Evolutionary conservation across 2,888 invertebrate genomes (phyloP).

Genomic region (Agonopterix arenella): DNA sequence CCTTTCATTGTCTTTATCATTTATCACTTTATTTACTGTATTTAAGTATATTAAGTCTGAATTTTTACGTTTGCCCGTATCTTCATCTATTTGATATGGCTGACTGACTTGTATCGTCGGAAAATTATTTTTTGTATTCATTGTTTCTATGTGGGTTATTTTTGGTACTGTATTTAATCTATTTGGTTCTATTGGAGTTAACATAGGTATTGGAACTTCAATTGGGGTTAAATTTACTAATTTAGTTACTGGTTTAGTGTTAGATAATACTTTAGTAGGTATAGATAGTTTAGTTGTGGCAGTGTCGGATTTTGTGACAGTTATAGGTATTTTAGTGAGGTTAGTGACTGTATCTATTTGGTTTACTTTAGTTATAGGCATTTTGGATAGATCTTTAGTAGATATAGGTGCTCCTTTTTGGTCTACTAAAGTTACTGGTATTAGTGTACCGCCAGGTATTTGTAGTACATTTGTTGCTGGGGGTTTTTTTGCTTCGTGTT

Average conservation of each 20-base stretch:
- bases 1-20: neutral
- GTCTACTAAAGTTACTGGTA: slow-evolving; percentile 42
- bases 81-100: slow-evolving; percentile 1
- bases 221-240: too few species aligned
- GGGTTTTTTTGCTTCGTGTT: slow-evolving; percentile 9
- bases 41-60: neutral
- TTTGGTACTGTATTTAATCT: neutral
- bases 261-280: too few species aligned
- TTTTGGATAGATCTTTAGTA: slow-evolving; percentile 21
- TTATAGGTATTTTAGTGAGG: neutral
- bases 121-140: neutral
- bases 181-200: neutral
- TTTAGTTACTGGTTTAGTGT: too few species aligned
- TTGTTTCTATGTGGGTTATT: neutral
- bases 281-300: too few species aligned
- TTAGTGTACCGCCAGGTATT: slow-evolving; percentile 40
- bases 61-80: neutral
- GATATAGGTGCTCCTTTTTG: slow-evolving; percentile 8
- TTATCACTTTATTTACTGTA: neutral
- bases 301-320: too few species aligned
- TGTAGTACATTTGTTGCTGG: slow-evolving; percentile 24
- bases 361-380: slow-evolving; percentile 31
- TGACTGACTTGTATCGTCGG: slow-evolving; percentile 1
- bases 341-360: neutral
- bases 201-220: too few species aligned